Base-by-base conservation (phyloP, 2,113 vertebrate genomes). In the Cryptomyrus ogoouensis region DNA sequence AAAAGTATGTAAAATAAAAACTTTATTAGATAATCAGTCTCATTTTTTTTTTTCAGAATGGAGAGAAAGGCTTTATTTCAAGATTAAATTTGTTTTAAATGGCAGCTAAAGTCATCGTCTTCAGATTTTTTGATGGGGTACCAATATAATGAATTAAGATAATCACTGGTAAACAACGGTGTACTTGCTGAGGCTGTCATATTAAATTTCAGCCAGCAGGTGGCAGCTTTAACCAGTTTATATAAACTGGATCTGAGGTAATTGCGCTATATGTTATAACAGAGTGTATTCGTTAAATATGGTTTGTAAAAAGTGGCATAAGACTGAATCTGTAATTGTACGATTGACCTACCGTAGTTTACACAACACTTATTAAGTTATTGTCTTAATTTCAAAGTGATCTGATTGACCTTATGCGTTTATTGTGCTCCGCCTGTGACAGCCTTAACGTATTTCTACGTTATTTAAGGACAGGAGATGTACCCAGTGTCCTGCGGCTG, bases 1-100 rank as follows among this genome's bases (percentile, higher is more conserved):
- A 83, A 88, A 42, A 91, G 10, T 90, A 56, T 92, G 66, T 91
- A 62, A 49, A 91, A 19, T 92, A 90, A 93, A 91, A 92, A 86
- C 9, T 85, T 85, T 85, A 85, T 85, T 49, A n/a, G 74, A 80
- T 80, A 35, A 80, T 39, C 3, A 3, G 74, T 80, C 35, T 80
- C 35, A 77, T 39, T 74, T 50, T 19, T 39, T 31, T 17, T 56
- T 74, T 15, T 74, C 31, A 77, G 31, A 77, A 74, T 74, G 27
- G 66, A 74, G 10, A 39, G 3, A 77, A 17, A 77, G 27, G 5
- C 31, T 35, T 77, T 39, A 77, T 77, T 80, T 19, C 15, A 13
- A 70, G 27, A 70, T 70, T 70, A 66, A 27, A 66, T 80, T 80
- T 39, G 1, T 80, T 19, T 19, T 42, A 39, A 80, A 80, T 39